Base-by-base conservation (phyloP, 2,113 vertebrate genomes). In the Coturnix japonica region DNA sequence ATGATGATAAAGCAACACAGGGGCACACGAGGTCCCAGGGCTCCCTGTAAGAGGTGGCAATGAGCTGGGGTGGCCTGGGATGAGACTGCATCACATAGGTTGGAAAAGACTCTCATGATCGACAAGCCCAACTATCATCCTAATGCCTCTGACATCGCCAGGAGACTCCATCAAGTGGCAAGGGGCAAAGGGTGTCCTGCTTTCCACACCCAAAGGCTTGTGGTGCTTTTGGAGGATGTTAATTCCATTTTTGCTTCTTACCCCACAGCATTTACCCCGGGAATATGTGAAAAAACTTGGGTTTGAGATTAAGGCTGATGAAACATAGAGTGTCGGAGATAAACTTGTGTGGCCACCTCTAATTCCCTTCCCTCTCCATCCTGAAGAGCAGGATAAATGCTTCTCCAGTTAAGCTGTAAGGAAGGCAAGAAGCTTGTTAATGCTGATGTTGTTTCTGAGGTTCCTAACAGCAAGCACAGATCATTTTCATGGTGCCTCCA, bases 1-100 rank as follows among this genome's bases (percentile, higher is more conserved):
- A 87, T 70, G 72, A 14, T 1, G 1, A 46, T 46, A 11, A 67
- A 59, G 49, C 19, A n/a, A 49, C 47, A 19, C 26, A 70, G 23
- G 5, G 47, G 59, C 37, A 87, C 74, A 4, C 43, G 22, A 19
- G 77, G 61, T 41, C 26, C 18, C 74, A 49, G 73, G 20, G 21
- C 26, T 49, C 33, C 6, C 19, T 19, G 8, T 7, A 73, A 9
- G 37, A 0, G 0, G 21, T 21, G 5, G 12, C 2, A 5, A 19
- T 25, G 37, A 37, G 25, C 37, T 30, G 37, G 37, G 37, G 25
- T 28, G 37, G 33, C 33, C 57, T 6, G 11, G 47, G 3, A 66
- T 4, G 6, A 23, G 56, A 82, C 3, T 44, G 60, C 39, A 30
- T 30, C 28, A 6, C 28, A 54, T 10, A 30, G 53, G 53, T 54